Evolutionary conservation across 2,888 invertebrate species (phyloP).

Genomic region (Lepidochrysops patricia): DNA sequence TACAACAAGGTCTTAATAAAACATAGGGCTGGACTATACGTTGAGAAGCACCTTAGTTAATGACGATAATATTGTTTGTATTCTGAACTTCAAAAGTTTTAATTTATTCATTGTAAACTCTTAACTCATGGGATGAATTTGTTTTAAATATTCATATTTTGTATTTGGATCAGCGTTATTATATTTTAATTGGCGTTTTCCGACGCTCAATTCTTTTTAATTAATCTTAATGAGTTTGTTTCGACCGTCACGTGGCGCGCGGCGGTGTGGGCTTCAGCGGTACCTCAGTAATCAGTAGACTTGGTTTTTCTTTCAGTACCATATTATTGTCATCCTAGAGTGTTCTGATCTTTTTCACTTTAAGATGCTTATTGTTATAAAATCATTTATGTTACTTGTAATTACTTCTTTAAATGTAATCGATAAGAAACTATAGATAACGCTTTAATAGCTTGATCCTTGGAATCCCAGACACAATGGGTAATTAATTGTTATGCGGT

Average conservation of each 20-base stretch:
- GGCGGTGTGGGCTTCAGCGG: background rate
- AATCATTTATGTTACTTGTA: background rate
- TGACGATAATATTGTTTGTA: background rate
- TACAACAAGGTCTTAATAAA: too few relatives aligned
- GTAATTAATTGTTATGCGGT: too few relatives aligned
- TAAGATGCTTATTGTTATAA: background rate
- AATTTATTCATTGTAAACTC: background rate
- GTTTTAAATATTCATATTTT: slow-evolving; percentile 5
- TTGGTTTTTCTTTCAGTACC: background rate
- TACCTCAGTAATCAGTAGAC: background rate
- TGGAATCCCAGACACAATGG: too few relatives aligned
- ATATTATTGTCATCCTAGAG: background rate
- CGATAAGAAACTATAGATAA: too few relatives aligned
- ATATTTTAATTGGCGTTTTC: slow-evolving; percentile 16
- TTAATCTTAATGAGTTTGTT: slow-evolving; percentile 14
- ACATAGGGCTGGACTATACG: background rate
- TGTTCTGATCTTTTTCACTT: background rate
- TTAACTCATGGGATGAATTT: slow-evolving; percentile 5
- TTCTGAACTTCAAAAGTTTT: background rate
- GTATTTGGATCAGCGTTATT: slow-evolving; percentile 10
- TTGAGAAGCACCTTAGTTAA: background rate
- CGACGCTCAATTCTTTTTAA: slow-evolving; percentile 14
- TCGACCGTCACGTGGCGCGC: background rate
- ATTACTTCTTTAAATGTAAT: background rate
- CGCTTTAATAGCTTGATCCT: background rate